A percentile compares a stretch with the other conserved stretches of the same genome.
phyloP scores from a whole-genome alignment of 2,888 invertebrate genomes.

The Adelphocoris suturalis region DNA sequence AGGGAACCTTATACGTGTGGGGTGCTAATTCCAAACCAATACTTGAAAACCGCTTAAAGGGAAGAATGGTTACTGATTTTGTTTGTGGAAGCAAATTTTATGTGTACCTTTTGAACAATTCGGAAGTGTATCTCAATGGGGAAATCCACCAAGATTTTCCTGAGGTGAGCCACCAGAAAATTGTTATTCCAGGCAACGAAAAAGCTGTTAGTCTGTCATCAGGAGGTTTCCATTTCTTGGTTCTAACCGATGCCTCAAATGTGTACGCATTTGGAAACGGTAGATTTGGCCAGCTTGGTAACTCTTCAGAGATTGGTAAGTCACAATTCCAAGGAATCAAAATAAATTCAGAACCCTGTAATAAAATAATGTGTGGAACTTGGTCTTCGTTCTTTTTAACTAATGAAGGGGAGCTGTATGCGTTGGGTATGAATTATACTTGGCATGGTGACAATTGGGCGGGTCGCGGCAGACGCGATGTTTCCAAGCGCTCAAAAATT shows the following conservation, averaged over 20 bases:
- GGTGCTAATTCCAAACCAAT: background rate
- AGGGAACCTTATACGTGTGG: background rate
- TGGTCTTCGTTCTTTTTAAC: background rate
- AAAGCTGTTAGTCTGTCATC: background rate
- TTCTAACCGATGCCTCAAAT: background rate
- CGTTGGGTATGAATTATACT: conserved; percentile 8
- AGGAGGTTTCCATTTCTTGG: background rate
- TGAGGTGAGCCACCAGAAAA: background rate
- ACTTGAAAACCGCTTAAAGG: background rate
- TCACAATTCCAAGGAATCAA: background rate
- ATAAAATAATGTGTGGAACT: conserved; percentile 12
- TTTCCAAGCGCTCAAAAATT: background rate
- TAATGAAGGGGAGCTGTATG: background rate
- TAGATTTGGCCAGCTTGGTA: background rate
- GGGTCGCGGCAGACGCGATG: background rate
- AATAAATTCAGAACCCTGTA: background rate
- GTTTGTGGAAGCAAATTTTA: background rate
- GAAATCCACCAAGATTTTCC: background rate
- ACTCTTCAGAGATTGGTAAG: too few species aligned
- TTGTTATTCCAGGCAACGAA: background rate
- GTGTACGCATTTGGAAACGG: background rate
- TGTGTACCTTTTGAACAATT: background rate
- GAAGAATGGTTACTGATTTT: background rate
- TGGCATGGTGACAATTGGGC: background rate
- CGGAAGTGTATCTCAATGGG: conserved; percentile 7